phyloP scores from a whole-genome alignment of 2,113 vertebrate genomes.

The Dicentrarchus labrax region DNA sequence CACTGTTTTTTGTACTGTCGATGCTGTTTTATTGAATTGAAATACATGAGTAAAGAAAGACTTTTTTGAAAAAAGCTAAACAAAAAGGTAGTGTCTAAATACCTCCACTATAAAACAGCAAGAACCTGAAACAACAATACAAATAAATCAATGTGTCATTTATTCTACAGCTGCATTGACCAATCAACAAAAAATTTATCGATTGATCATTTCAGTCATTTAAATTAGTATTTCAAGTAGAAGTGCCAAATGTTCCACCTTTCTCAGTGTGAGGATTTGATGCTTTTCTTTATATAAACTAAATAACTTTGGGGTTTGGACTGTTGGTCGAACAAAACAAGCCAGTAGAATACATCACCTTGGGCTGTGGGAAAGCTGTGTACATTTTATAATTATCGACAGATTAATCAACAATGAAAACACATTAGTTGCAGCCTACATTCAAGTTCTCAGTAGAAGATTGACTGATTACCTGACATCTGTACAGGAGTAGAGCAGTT shows the following conservation, averaged over 20 bases:
- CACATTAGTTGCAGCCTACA: not conserved
- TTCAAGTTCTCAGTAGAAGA: not conserved
- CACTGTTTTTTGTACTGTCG: not conserved
- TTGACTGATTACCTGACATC: slow-evolving; percentile 57
- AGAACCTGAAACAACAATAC: not conserved
- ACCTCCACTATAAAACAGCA: not conserved
- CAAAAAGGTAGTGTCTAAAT: not conserved
- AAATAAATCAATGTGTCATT: not conserved
- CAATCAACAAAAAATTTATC: not conserved
- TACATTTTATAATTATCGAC: too few relatives aligned
- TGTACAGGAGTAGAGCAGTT: slow-evolving; percentile 78
- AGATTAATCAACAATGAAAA: not conserved
- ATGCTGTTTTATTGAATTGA: not conserved
- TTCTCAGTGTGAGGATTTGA: not conserved
- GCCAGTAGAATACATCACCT: not conserved
- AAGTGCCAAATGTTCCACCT: not conserved
- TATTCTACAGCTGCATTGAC: not conserved
- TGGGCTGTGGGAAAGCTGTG: not conserved
- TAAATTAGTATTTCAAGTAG: not conserved
- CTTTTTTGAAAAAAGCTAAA: too few relatives aligned
- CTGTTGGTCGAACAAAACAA: not conserved
- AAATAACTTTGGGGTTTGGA: not conserved
- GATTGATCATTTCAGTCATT: not conserved
- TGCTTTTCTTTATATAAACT: not conserved
- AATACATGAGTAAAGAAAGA: too few relatives aligned